Evolutionary conservation across 2,797 vertebrate genomes (phyloP).

Genomic region (Meda fulgida): DNA sequence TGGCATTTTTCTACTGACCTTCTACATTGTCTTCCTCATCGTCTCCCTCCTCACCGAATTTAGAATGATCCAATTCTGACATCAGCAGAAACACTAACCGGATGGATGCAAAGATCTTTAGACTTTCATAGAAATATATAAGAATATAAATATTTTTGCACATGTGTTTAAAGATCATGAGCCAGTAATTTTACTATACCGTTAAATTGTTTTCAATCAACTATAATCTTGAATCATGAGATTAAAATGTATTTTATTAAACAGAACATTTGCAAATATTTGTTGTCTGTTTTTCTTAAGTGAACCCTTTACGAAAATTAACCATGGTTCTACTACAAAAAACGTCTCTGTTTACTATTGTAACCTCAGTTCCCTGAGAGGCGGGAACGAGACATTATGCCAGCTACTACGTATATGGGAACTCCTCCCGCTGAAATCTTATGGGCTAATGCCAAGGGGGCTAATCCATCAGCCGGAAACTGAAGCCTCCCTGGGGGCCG

Average conservation of each 20-base stretch:
- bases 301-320: too few relatives aligned
- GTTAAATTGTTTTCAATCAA: slow-evolving; percentile 25
- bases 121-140: background rate
- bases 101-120: slow-evolving; percentile 2
- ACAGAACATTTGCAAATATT: background rate
- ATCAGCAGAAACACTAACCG: background rate
- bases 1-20: slow-evolving; percentile 84
- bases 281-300: background rate
- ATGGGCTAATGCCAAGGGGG: too few relatives aligned
- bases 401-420: too few relatives aligned
- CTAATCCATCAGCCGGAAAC: too few relatives aligned
- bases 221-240: background rate
- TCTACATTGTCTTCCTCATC: slow-evolving; percentile 85
- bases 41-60: slow-evolving; percentile 93
- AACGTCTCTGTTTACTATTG: too few relatives aligned
- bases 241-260: slow-evolving; percentile 41
- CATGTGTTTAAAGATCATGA: background rate
- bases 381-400: too few relatives aligned
- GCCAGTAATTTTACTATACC: background rate
- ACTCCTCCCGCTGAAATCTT: too few relatives aligned
- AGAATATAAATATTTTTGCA: slow-evolving; percentile 13
- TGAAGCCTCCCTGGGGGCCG: too few relatives aligned
- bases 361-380: too few relatives aligned
- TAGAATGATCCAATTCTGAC: slow-evolving; percentile 73
- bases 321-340: too few relatives aligned